phyloP scores from a whole-genome alignment of 2,888 invertebrate species.

The Vanessa cardui region DNA sequence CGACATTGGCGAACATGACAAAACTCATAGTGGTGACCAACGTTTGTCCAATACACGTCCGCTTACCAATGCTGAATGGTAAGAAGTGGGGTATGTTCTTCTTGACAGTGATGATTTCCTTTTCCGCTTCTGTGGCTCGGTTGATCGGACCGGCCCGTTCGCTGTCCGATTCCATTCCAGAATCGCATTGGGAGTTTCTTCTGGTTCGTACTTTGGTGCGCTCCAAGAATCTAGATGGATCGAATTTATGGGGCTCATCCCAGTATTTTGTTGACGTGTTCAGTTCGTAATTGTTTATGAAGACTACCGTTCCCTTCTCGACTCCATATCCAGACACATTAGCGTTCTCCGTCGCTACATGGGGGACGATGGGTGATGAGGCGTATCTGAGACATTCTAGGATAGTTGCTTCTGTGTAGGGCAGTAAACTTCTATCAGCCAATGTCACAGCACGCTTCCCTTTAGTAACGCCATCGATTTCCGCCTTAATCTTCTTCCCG shows the following conservation, averaged over 20 bases:
- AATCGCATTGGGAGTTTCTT: conserved; percentile 79
- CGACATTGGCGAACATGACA: conserved; percentile 87
- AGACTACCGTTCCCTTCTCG: conserved; percentile 89
- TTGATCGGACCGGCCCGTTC: conserved; percentile 56
- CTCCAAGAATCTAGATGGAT: conserved; percentile 89
- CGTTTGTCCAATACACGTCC: conserved; percentile 93
- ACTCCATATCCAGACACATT: conserved; percentile 88
- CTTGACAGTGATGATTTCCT: conserved; percentile 69
- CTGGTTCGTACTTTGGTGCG: conserved; percentile 60
- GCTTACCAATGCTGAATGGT: conserved; percentile 92
- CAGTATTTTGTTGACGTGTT: conserved; percentile 89
- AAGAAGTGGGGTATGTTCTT: conserved; percentile 88
- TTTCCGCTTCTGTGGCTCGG: conserved; percentile 56
- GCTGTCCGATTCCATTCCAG: conserved; percentile 81
- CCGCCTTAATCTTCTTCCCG: conserved; percentile 85
- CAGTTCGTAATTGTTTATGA: conserved; percentile 92
- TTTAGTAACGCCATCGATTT: conserved; percentile 85
- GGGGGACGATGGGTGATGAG: conserved; percentile 95
- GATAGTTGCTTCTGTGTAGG: conserved; percentile 91
- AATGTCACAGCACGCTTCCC: conserved; percentile 83
- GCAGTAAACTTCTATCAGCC: conserved; percentile 86
- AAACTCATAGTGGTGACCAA: conserved; percentile 90
- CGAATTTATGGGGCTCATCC: conserved; percentile 87
- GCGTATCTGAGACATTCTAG: conserved; percentile 90
- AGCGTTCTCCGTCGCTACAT: conserved; percentile 91